These are phyloP conservation scores for Odontomyia ornata DNA, from an alignment of 2,888 invertebrate species.

Conservation along the genomic window DNA sequence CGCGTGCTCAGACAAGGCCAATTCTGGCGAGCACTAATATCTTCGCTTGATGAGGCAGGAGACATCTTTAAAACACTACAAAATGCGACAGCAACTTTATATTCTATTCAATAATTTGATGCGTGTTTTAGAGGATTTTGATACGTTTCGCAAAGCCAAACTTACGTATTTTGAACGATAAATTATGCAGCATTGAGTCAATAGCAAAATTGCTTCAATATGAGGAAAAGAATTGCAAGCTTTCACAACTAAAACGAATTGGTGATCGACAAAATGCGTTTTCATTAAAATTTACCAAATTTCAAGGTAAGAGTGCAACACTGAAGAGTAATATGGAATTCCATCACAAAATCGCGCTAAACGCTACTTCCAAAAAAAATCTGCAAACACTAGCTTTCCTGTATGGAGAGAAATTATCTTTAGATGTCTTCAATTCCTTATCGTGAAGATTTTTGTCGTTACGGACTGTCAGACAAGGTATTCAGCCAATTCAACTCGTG, in stretches of 20 bases:
- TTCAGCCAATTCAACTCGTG: no score
- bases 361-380: constrained; percentile 10
- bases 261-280: constrained; percentile 56
- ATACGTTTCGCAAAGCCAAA: constrained; percentile 53
- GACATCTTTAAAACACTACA: no score
- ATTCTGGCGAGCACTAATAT: no score
- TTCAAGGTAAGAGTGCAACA: background rate
- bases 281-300: background rate
- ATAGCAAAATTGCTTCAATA: constrained; percentile 53
- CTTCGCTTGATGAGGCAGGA: no score
- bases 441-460: background rate
- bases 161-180: constrained; percentile 47
- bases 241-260: constrained; percentile 53
- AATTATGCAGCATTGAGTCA: constrained; percentile 52
- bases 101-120: constrained; percentile 56
- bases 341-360: constrained; percentile 13
- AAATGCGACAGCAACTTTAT: constrained; percentile 76
- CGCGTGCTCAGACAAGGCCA: no score
- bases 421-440: constrained; percentile 15
- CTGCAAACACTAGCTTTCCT: background rate
- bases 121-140: constrained; percentile 53
- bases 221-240: constrained; percentile 54
- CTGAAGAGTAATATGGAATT: constrained; percentile 15
- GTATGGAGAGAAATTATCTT: constrained; percentile 31
- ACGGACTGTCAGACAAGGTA: no score